Percentiles rank a stretch among this genome's conserved stretches.
phyloP scores from a whole-genome alignment of 2,113 vertebrate genomes.

The Hassar affinis region DNA sequence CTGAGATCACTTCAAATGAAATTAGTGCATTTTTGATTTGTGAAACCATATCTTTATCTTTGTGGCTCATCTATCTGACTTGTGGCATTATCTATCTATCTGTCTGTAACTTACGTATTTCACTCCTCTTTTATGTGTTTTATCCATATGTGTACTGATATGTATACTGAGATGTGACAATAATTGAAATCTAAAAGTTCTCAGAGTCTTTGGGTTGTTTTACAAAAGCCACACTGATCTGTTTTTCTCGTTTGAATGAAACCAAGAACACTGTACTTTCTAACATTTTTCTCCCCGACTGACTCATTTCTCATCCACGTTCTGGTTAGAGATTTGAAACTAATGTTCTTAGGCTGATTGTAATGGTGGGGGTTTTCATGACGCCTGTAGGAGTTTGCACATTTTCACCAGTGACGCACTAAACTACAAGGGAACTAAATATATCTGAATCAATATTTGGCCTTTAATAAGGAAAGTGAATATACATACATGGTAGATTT shows the following conservation, averaged over 20 bases:
- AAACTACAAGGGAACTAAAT: not conserved
- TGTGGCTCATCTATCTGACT: not conserved
- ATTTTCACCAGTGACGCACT: not conserved
- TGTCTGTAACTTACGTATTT: not conserved
- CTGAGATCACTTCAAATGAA: not conserved
- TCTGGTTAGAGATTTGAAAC: constrained; percentile 26
- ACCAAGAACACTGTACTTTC: constrained; percentile 31
- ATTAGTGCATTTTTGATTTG: not conserved
- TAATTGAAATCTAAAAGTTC: not conserved
- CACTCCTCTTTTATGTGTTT: not conserved
- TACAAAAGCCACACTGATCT: not conserved
- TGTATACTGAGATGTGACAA: not conserved
- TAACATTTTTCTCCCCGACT: not conserved
- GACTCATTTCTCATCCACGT: constrained; percentile 19
- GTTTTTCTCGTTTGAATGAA: constrained; percentile 30
- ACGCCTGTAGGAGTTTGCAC: not conserved
- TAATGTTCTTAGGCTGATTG: not conserved
- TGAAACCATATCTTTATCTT: not conserved
- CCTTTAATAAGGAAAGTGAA: not conserved
- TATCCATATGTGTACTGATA: not conserved
- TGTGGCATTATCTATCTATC: no score
- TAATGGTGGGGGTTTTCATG: not conserved
- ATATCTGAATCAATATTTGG: not conserved
- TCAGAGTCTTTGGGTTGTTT: not conserved
- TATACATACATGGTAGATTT: not conserved